Evolutionary conservation across 2,113 vertebrate species (phyloP).

Genomic region (Channa argus): DNA sequence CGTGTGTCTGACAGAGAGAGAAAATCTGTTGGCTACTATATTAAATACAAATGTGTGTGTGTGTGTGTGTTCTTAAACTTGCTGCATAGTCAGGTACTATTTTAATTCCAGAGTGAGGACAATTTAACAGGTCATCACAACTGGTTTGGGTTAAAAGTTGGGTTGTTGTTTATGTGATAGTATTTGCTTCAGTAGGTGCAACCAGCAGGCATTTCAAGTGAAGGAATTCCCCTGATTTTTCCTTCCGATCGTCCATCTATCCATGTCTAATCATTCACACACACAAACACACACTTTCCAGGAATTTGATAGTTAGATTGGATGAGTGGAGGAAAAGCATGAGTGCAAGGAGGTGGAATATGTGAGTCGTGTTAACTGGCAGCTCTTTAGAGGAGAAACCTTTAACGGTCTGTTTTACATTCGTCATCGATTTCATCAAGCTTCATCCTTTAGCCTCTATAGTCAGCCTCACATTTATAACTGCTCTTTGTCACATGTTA

Average conservation of each 20-base stretch:
- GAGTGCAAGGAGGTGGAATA: conserved; percentile 39
- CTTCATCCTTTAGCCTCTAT: background rate
- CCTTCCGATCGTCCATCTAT: conserved; percentile 33
- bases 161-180: background rate
- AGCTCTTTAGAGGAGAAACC: conserved; percentile 27
- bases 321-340: conserved; percentile 3
- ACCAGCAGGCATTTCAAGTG: background rate
- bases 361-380: conserved; percentile 44
- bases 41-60: no score
- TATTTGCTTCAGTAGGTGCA: conserved; percentile 15
- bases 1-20: no score
- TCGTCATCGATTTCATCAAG: conserved; percentile 25
- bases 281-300: conserved; percentile 34
- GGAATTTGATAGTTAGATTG: conserved; percentile 35
- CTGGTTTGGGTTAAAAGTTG: no score
- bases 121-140: no score
- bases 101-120: no score
- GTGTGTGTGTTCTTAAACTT: no score
- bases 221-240: conserved; percentile 48
- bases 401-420: conserved; percentile 19
- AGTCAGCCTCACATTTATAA: background rate
- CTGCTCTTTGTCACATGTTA: background rate
- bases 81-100: background rate
- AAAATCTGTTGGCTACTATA: no score
- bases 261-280: conserved; percentile 59